A percentile compares a stretch with the other conserved stretches of the same genome.
Evolutionary conservation across 2,888 invertebrate genomes (phyloP).

Genomic region (Orthosia incerta): DNA sequence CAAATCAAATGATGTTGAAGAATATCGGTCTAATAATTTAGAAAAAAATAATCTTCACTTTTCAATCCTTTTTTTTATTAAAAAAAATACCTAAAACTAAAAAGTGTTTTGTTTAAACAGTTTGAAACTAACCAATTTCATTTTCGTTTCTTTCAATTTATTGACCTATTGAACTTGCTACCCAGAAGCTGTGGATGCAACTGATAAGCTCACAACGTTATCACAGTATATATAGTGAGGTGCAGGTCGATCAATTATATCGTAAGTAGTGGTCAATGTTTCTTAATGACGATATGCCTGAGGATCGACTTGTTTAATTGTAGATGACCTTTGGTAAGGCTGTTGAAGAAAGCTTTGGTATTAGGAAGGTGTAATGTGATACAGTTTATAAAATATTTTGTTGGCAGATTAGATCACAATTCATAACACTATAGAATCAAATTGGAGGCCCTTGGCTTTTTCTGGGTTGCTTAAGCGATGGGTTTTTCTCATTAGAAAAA

Average conservation of each 20-base stretch:
- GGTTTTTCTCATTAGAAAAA: no score
- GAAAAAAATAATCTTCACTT: no score
- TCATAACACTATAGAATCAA: no score
- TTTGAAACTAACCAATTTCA: conserved; percentile 80
- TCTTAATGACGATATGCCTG: conserved; percentile 81
- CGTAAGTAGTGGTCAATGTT: conserved; percentile 78
- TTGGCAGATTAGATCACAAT: no score
- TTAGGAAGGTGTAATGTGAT: not conserved
- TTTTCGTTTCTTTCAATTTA: conserved; percentile 76
- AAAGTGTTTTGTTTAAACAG: no score
- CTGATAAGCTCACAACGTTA: conserved; percentile 79
- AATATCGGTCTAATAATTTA: no score
- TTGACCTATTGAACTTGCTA: conserved; percentile 57
- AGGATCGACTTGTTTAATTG: conserved; percentile 81
- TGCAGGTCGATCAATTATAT: conserved; percentile 82
- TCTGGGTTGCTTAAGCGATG: no score
- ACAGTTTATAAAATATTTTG: not conserved
- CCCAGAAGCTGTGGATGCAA: conserved; percentile 72
- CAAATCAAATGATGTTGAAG: no score
- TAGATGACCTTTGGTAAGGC: conserved; percentile 40
- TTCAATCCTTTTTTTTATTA: not conserved
- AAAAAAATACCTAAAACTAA: no score
- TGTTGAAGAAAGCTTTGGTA: conserved; percentile 17
- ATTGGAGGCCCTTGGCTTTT: no score
- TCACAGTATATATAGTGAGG: conserved; percentile 85